These are phyloP conservation scores for Ophioninae sp. DNA, from an alignment of 2,888 invertebrate species.

Conservation along the genomic window DNA sequence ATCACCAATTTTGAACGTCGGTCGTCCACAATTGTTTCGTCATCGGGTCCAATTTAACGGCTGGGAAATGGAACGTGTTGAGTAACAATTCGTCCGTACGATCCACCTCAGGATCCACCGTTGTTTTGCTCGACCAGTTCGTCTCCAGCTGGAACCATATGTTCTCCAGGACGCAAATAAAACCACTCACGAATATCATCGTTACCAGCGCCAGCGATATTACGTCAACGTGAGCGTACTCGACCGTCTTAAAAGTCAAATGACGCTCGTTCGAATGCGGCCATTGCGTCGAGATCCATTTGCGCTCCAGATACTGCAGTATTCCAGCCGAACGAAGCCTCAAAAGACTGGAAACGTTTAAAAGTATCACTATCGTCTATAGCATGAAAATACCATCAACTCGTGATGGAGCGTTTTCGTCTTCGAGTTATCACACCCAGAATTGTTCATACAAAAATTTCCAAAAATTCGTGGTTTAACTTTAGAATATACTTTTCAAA, in stretches of 20 bases:
- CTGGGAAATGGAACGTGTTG: constrained; percentile 16
- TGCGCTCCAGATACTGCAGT: constrained; percentile 77
- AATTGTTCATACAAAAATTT: no score
- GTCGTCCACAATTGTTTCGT: constrained; percentile 27
- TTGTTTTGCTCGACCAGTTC: neutral
- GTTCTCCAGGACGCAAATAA: constrained; percentile 72
- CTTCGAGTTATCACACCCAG: no score
- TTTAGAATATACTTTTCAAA: no score
- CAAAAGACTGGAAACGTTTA: constrained; percentile 74
- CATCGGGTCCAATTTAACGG: constrained; percentile 17
- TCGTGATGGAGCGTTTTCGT: neutral
- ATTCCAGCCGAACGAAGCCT: constrained; percentile 78
- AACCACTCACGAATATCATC: constrained; percentile 64
- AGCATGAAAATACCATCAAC: neutral
- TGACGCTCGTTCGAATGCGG: constrained; percentile 46
- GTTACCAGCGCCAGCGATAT: constrained; percentile 60
- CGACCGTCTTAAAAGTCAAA: constrained; percentile 67
- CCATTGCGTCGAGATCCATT: constrained; percentile 74
- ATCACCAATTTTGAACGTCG: constrained; percentile 2
- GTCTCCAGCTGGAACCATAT: constrained; percentile 59
- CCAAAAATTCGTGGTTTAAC: no score
- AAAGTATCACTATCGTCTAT: neutral
- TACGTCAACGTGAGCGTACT: constrained; percentile 69
- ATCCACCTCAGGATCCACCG: neutral
- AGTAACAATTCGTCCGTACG: constrained; percentile 9